Conservation (phyloP, 2,888 invertebrate species). For the Perdita meconis region DNA sequence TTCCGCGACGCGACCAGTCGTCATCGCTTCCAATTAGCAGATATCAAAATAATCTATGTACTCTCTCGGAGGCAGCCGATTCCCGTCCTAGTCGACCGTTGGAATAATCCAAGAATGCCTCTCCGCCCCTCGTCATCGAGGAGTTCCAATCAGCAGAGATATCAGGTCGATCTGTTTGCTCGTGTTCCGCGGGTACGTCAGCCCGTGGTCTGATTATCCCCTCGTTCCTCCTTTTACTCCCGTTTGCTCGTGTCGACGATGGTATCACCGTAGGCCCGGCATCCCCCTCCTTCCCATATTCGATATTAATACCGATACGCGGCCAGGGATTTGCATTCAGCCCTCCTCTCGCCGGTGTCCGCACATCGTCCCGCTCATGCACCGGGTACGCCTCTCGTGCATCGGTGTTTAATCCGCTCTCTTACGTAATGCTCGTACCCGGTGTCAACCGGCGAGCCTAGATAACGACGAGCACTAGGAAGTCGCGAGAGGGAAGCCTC, state of each 20-base stretch:
- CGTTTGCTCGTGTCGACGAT: constrained; percentile 32
- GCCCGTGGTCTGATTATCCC: constrained; percentile 54
- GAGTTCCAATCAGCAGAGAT: constrained; percentile 47
- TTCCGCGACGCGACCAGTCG: not conserved
- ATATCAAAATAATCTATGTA: constrained; percentile 12
- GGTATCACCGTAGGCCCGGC: constrained; percentile 9
- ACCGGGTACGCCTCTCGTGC: constrained; percentile 1
- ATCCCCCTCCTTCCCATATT: constrained; percentile 30
- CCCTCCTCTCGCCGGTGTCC: constrained; percentile 6
- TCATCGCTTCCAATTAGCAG: constrained; percentile 27
- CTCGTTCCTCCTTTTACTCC: constrained; percentile 45
- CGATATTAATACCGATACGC: constrained; percentile 69
- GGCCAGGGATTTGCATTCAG: constrained; percentile 56
- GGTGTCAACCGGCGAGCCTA: constrained; percentile 40
- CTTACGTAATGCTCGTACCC: constrained; percentile 51
- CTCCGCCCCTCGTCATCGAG: constrained; percentile 20
- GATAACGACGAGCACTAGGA: constrained; percentile 47
- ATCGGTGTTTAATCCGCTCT: constrained; percentile 40
- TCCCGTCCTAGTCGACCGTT: constrained; percentile 13
- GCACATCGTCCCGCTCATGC: constrained; percentile 5
- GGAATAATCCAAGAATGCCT: constrained; percentile 6
- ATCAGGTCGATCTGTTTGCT: constrained; percentile 70
- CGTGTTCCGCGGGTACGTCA: constrained; percentile 65
- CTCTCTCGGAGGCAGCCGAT: not conserved
- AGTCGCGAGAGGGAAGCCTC: constrained; percentile 20